Evolutionary conservation across 2,888 invertebrate genomes (phyloP).

Genomic region (Lasioglossum marginatum): DNA sequence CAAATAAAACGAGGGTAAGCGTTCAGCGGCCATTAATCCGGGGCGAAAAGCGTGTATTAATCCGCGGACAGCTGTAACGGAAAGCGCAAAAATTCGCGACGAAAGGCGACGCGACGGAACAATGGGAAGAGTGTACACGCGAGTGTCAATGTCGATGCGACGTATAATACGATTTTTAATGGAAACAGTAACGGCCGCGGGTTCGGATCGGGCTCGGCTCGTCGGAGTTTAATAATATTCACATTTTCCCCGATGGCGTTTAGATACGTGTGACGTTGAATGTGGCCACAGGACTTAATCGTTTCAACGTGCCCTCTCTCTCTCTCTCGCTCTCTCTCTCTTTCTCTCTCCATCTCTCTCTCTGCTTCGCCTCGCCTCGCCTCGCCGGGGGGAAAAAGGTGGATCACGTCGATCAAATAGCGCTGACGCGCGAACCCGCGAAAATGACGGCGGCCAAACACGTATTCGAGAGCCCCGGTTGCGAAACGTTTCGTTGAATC

Average conservation of each 20-base stretch:
- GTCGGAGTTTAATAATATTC: conserved; percentile 37
- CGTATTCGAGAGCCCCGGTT: conserved; percentile 20
- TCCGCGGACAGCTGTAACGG: conserved; percentile 9
- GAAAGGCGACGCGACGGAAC: not conserved
- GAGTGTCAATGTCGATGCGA: not conserved
- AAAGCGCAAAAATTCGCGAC: not conserved
- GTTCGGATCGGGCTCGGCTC: not conserved
- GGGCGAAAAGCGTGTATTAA: not conserved
- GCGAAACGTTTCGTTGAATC: conserved; percentile 63
- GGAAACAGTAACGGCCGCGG: conserved; percentile 4
- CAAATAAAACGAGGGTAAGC: not conserved
- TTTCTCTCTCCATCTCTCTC: not conserved
- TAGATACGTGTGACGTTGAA: conserved; percentile 7
- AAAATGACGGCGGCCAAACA: conserved; percentile 48
- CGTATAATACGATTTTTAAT: conserved; percentile 31
- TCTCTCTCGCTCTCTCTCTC: not conserved
- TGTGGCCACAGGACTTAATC: conserved; percentile 20
- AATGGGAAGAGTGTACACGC: not conserved
- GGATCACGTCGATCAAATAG: conserved; percentile 54
- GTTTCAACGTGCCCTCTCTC: conserved; percentile 3
- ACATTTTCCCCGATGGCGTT: conserved; percentile 17
- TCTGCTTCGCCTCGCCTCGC: not conserved
- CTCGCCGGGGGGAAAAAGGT: not conserved
- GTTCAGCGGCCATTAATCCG: not conserved
- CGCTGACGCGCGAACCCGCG: conserved; percentile 42